Evolutionary conservation across 2,797 vertebrate species (phyloP).

Genomic region (Myotis daubentonii): DNA sequence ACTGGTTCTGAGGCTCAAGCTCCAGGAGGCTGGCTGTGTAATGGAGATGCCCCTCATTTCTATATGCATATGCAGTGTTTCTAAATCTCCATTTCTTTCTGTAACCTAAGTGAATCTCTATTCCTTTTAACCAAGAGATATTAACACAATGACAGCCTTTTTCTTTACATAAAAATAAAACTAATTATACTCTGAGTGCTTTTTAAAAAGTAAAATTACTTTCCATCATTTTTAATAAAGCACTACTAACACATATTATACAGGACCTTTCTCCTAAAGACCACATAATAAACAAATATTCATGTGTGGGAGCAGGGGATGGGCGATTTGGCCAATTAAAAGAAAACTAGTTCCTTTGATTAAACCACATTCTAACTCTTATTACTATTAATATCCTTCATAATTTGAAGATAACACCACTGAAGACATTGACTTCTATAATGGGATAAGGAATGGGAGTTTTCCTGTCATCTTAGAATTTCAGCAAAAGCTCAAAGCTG

Average conservation of each 20-base stretch:
- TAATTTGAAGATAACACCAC: not conserved
- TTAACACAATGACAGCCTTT: not conserved
- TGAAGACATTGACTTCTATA: not conserved
- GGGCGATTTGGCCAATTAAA: not conserved
- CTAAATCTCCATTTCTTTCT: conserved; percentile 6
- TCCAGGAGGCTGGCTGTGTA: not conserved
- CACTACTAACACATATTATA: not conserved
- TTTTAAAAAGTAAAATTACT: conserved; percentile 14
- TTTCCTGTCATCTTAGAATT: conserved; percentile 24
- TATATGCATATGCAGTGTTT: not conserved
- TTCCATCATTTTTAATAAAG: not conserved
- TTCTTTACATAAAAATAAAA: conserved; percentile 32
- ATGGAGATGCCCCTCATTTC: not conserved
- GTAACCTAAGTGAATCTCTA: not conserved
- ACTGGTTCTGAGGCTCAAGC: not conserved
- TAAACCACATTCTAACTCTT: not conserved
- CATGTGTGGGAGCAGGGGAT: fast-evolving
- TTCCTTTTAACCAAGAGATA: not conserved
- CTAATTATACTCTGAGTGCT: not conserved
- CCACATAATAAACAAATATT: not conserved
- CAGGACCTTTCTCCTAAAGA: not conserved
- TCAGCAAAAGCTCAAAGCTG: conserved; percentile 23
- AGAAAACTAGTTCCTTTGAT: conserved; percentile 6
- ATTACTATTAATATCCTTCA: not conserved
- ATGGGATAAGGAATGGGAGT: not conserved